These are phyloP conservation scores for Cyprinodon brontotheroides DNA, from an alignment of 2,113 vertebrate genomes.

Conservation along the genomic window DNA sequence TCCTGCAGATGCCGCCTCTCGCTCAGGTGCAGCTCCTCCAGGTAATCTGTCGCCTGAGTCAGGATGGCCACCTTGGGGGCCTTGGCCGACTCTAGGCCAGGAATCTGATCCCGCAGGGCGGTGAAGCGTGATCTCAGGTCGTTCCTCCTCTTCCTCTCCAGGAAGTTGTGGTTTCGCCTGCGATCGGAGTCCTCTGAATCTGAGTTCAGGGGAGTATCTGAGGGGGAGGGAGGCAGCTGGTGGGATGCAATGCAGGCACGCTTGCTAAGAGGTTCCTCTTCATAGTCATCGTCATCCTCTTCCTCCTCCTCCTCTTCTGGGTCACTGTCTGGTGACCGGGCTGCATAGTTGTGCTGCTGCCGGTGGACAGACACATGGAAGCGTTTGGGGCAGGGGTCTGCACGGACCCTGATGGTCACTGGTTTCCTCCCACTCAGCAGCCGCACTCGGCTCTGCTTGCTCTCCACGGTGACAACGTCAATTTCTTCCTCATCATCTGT, in stretches of 20 bases:
- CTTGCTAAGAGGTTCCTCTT: constrained; percentile 64
- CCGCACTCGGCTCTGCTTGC: constrained; percentile 86
- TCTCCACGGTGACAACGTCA: constrained; percentile 94
- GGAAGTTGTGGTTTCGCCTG: constrained; percentile 91
- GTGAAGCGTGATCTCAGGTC: constrained; percentile 92
- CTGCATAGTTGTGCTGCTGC: constrained; percentile 97
- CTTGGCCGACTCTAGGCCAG: constrained; percentile 86
- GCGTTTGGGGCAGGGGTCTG: constrained; percentile 89
- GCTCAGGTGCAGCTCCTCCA: constrained; percentile 80
- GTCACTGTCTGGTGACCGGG: constrained; percentile 86
- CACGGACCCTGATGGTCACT: constrained; percentile 88
- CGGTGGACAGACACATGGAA: constrained; percentile 95
- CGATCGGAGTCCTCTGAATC: constrained; percentile 91
- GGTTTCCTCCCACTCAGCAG: constrained; percentile 83
- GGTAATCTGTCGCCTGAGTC: constrained; percentile 90
- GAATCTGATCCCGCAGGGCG: constrained; percentile 88
- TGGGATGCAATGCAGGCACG: constrained; percentile 38
- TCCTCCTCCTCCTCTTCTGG: constrained; percentile 47
- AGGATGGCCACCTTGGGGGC: constrained; percentile 95
- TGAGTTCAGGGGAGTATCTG: constrained; percentile 78
- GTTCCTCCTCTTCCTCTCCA: constrained; percentile 92
- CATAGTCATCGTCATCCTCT: constrained; percentile 9
- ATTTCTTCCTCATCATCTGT: constrained; percentile 87
- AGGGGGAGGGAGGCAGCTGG: constrained; percentile 33
- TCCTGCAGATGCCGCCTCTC: constrained; percentile 86